Percentiles rank a stretch among this genome's conserved stretches.
These are phyloP conservation scores for Sebastes itinus DNA, from an alignment of 2,797 vertebrate species.

Conservation along the genomic window DNA sequence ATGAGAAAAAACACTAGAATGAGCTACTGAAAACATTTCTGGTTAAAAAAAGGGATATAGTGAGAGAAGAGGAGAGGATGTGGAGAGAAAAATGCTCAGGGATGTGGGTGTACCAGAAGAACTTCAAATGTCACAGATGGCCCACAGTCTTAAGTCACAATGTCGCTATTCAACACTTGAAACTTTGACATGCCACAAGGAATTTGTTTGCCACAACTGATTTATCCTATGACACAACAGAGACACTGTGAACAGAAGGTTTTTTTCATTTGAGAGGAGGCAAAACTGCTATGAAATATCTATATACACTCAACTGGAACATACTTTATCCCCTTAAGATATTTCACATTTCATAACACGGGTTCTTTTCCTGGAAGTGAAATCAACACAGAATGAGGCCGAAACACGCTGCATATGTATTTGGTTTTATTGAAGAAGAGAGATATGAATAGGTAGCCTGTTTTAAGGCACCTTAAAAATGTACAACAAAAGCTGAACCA, in stretches of 20 bases:
- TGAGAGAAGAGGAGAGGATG: background rate
- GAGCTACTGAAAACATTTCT: background rate
- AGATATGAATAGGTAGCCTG: constrained; percentile 88
- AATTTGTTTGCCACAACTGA: background rate
- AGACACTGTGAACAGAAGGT: background rate
- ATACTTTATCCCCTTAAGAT: background rate
- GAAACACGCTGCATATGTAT: constrained; percentile 84
- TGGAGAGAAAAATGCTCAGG: constrained; percentile 10
- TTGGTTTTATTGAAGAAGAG: constrained; percentile 97
- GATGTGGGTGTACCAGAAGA: background rate
- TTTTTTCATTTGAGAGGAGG: background rate
- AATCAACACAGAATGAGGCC: constrained; percentile 28
- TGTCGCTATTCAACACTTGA: background rate
- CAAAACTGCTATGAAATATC: background rate
- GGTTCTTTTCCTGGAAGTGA: background rate
- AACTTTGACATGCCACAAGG: background rate
- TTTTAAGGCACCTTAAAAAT: constrained; percentile 88
- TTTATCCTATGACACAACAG: background rate
- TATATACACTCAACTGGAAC: background rate
- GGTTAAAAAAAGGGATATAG: background rate
- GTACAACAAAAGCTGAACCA: constrained; percentile 92
- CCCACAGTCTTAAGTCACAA: constrained; percentile 14
- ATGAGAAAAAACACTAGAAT: background rate
- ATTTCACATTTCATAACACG: background rate
- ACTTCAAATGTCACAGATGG: constrained; percentile 31